Conservation (phyloP, 2,113 vertebrate species). For the Marcusenius ussheri region DNA sequence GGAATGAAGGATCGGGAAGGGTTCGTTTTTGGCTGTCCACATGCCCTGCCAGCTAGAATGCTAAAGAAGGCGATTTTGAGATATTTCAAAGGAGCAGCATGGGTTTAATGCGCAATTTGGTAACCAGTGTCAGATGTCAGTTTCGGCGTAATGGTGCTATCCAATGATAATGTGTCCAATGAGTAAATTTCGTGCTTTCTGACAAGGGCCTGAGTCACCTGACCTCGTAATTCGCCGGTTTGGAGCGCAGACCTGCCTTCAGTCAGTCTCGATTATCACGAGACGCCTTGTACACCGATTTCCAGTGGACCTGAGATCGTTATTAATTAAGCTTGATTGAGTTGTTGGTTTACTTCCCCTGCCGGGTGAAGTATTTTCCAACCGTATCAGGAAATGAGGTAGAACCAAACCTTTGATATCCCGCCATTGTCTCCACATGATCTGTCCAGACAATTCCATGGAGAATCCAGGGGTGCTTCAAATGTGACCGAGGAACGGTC, state of each 20-base stretch:
- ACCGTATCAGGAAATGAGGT: neutral
- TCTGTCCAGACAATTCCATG: neutral
- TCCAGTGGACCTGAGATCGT: neutral
- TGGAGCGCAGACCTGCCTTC: neutral
- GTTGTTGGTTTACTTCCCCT: neutral
- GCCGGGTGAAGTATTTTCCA: neutral
- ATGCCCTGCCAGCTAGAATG: neutral
- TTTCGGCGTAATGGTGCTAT: neutral
- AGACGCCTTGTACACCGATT: neutral
- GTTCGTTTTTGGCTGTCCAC: neutral
- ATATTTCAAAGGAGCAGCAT: neutral
- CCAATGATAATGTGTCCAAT: neutral
- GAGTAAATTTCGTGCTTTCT: neutral
- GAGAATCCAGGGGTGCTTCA: neutral
- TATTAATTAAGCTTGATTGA: neutral
- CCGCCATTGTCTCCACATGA: neutral
- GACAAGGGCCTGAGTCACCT: neutral
- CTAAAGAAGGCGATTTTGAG: neutral
- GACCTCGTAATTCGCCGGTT: neutral
- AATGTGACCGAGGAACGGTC: neutral
- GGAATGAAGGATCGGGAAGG: neutral
- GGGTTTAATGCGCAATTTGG: neutral
- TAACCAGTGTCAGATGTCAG: conserved; percentile 1
- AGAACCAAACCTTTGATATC: neutral
- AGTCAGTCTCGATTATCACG: neutral